Evolutionary conservation across 2,797 vertebrate genomes (phyloP).

Genomic region (Falco columbarius): DNA sequence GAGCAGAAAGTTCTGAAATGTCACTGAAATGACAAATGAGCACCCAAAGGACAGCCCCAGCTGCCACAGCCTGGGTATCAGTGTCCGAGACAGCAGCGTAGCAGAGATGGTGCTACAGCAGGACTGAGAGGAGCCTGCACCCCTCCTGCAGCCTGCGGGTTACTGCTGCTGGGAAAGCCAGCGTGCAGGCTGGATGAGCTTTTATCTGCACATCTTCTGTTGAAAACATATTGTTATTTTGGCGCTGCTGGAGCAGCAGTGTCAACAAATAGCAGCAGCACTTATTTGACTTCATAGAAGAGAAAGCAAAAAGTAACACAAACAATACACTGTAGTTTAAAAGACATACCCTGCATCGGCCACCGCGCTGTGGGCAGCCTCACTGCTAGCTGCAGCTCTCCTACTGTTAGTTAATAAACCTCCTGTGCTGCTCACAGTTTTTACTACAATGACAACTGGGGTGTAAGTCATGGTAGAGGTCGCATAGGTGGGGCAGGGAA

Average conservation of each 20-base stretch:
- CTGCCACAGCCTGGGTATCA: not conserved
- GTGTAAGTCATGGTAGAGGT: not conserved
- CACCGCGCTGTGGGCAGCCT: not conserved
- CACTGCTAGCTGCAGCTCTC: not conserved
- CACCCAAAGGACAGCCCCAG: not conserved
- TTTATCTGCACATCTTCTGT: not conserved
- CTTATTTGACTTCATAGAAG: not conserved
- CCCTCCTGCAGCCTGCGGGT: not conserved
- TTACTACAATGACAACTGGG: not conserved
- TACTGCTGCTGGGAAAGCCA: not conserved
- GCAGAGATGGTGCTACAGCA: not conserved
- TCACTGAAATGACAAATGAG: not conserved
- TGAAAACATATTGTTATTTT: not conserved
- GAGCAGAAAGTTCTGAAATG: not conserved
- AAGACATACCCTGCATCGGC: not conserved
- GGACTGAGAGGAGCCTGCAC: not conserved
- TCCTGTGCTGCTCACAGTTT: not conserved
- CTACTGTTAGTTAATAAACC: not conserved
- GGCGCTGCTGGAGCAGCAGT: not conserved
- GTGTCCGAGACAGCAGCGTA: not conserved
- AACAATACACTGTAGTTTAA: not conserved
- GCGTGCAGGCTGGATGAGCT: not conserved
- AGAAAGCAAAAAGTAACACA: not conserved
- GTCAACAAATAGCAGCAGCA: not conserved
- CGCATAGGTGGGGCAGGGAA: not conserved